A percentile compares a stretch with the other conserved stretches of the same genome.
Conservation (phyloP, 2,797 vertebrate species). For the Phataginus tricuspis region DNA sequence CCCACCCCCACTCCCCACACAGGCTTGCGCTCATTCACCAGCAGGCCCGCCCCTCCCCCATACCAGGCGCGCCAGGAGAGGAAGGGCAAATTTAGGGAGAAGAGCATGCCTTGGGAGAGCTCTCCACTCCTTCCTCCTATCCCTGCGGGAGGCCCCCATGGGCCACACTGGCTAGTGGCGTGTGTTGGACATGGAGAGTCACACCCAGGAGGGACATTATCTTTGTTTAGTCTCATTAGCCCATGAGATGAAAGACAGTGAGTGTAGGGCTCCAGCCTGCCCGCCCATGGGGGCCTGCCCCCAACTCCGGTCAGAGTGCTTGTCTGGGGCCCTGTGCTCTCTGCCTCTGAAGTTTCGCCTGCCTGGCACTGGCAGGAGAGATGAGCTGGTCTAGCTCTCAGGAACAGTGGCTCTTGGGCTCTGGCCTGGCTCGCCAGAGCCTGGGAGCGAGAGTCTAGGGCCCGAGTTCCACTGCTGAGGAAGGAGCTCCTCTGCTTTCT, state of each 20-base stretch:
- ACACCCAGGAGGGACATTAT: neutral
- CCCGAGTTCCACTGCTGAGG: neutral
- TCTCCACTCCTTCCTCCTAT: neutral
- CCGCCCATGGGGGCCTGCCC: rapidly evolving
- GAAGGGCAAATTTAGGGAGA: too few relatives aligned
- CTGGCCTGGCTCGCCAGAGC: neutral
- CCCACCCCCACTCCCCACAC: rapidly evolving
- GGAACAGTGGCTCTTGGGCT: neutral
- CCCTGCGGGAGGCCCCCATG: neutral
- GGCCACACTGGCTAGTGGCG: neutral
- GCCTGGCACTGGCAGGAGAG: neutral
- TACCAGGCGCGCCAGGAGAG: neutral
- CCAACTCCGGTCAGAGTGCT: neutral
- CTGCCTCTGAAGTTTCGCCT: neutral
- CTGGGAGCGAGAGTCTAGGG: neutral
- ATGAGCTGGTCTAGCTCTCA: neutral
- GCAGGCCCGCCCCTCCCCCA: neutral
- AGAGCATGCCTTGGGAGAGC: neutral
- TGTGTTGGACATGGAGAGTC: neutral
- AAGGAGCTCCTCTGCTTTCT: neutral
- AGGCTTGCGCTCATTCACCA: neutral
- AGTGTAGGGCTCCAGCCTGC: neutral
- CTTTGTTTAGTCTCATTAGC: neutral
- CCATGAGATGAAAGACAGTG: neutral
- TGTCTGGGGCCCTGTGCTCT: neutral